A percentile compares a stretch with the other conserved stretches of the same genome.
Conservation (phyloP, 2,888 invertebrate species). For the Thelaira solivaga region DNA sequence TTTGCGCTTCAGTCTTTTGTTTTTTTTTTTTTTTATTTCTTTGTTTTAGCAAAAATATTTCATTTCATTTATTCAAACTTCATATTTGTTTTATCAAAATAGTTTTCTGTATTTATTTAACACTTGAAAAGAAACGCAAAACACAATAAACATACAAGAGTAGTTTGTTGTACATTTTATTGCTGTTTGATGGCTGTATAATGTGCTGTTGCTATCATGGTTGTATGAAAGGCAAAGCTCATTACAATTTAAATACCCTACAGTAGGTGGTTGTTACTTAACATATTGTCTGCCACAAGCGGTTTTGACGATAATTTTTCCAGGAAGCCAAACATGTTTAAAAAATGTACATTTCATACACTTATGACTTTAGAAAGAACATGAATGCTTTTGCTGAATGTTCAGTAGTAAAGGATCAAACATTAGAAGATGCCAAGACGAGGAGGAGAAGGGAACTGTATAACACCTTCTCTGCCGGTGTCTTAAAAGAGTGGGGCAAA, state of each 20-base stretch:
- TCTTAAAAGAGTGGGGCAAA: no score
- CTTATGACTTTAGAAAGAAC: no score
- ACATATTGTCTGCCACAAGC: no score
- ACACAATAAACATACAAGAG: slow-evolving; percentile 23
- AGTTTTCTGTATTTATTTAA: slow-evolving; percentile 48
- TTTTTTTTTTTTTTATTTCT: neutral
- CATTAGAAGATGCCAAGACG: no score
- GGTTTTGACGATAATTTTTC: no score
- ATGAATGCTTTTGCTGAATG: no score
- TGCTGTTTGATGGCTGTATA: neutral
- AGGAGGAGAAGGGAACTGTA: no score
- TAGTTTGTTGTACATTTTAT: neutral
- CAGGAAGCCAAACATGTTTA: no score
- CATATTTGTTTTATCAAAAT: slow-evolving; percentile 38
- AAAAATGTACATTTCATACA: no score
- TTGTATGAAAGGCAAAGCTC: slow-evolving; percentile 20
- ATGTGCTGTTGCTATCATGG: neutral
- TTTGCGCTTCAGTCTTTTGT: neutral
- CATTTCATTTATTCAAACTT: slow-evolving; percentile 17
- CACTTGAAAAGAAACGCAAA: slow-evolving; percentile 34
- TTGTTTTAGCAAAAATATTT: slow-evolving; percentile 11
- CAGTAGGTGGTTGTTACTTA: neutral
- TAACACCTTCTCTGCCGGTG: no score
- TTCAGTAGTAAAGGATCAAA: no score
- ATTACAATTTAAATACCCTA: slow-evolving; percentile 26